Base-by-base conservation (phyloP, 2,888 invertebrate genomes). In the Zygothrica quintamaculata region DNA sequence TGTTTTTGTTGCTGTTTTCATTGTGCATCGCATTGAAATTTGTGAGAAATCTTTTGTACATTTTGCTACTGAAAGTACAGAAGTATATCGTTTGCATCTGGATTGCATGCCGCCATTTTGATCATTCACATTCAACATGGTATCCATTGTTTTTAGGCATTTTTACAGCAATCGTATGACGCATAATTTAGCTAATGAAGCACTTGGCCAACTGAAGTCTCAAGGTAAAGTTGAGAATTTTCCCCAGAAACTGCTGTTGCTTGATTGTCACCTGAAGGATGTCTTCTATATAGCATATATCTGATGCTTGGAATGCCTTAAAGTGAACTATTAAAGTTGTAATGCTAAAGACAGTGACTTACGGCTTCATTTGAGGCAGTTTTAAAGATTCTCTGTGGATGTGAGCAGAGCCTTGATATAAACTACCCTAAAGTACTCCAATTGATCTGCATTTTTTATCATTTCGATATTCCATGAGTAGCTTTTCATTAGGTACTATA, bases 131-230 rank as follows among this genome's bases (percentile, higher is more conserved):
- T 70, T 67, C 39, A 46, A 25, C 48, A n/a, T n/a, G n/a, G n/a
- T n/a, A n/a, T n/a, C 65, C 75, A 80, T 68, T 67, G 64, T 66
- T 56, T 59, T 65, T n/a, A n/a, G 74, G 75, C 60, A 68, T 71
- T 71, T 74, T 74, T 70, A 71, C 81, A 69, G 74, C 75, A 71
- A 72, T 81, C 60, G 79, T 59, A 74, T 84, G 81, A 84, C 65
- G 84, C 79, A 80, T 84, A 80, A 84, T 84, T 80, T 81, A 84
- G 52, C 84, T 80, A 80, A 80, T 80, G 79, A 80, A 81, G 79
- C 84, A 50, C 48, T 66, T 68, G 65, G 53, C 33, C 48, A 50
- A 42, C 58, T 13, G 8, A 36, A 36, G 15, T 3, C 58, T 16
- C 5, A 12, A 15, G 13, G 31, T 1, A 48, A n/a, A 22, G 4